Percentiles rank a stretch among this genome's conserved stretches.
Evolutionary conservation across 2,797 vertebrate species (phyloP).

Genomic region (Steatocranus sp.): DNA sequence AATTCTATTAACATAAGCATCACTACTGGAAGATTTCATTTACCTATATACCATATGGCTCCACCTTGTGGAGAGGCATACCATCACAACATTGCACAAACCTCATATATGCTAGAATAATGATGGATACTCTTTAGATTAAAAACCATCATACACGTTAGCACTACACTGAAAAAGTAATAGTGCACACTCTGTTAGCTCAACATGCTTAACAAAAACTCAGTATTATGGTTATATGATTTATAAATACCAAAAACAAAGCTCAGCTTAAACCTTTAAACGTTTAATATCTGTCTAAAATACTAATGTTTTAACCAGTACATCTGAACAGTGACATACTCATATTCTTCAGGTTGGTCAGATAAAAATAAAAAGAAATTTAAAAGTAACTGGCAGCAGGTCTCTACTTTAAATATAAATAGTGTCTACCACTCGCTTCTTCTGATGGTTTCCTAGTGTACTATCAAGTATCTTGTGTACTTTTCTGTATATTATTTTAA

Average conservation of each 20-base stretch:
- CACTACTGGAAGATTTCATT: background rate
- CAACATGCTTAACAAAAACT: background rate
- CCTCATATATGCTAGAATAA: background rate
- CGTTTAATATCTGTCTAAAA: background rate
- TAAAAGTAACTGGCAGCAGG: background rate
- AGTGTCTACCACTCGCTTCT: background rate
- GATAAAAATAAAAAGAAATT: background rate
- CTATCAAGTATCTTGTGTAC: background rate
- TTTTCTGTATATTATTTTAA: background rate
- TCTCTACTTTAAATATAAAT: background rate
- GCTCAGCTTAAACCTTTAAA: background rate
- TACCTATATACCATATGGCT: background rate
- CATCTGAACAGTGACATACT: background rate
- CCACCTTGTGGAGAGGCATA: background rate
- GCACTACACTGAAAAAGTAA: background rate
- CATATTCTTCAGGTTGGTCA: background rate
- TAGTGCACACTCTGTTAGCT: background rate
- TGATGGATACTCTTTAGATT: background rate
- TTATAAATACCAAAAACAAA: background rate
- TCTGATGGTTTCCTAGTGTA: background rate
- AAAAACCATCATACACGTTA: background rate
- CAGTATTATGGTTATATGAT: background rate
- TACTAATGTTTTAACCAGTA: background rate
- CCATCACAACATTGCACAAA: background rate
- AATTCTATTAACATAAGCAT: accelerated